Conservation (phyloP, 2,888 invertebrate genomes). For the Drosophila buzzatii region DNA sequence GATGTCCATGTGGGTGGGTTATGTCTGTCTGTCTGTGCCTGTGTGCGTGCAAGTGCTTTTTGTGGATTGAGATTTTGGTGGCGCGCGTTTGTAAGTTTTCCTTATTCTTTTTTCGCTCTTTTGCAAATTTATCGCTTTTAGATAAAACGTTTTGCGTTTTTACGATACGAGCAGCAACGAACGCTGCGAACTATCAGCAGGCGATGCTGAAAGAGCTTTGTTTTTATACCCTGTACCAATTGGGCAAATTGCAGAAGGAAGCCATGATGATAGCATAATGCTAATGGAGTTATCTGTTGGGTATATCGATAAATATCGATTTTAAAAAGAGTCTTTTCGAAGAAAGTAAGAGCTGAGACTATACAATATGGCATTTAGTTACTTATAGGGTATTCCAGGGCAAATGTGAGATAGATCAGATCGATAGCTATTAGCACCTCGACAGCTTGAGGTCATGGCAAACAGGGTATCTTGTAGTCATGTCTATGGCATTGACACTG, state of each 20-base stretch:
- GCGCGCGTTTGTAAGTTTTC: constrained; percentile 32
- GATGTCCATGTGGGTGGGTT: constrained; percentile 40
- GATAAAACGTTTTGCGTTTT: constrained; percentile 79
- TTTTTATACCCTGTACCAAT: constrained; percentile 19
- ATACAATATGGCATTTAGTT: neutral
- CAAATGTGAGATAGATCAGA: no score
- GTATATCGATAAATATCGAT: constrained; percentile 3
- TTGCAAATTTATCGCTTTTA: constrained; percentile 78
- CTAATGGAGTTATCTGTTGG: neutral
- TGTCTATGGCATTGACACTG: neutral
- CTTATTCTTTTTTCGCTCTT: constrained; percentile 39
- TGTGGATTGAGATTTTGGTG: constrained; percentile 31
- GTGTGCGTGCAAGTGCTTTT: constrained; percentile 11
- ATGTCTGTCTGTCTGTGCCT: constrained; percentile 34
- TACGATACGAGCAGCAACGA: constrained; percentile 69
- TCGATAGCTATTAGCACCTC: no score
- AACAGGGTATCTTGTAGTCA: neutral
- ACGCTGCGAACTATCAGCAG: constrained; percentile 56
- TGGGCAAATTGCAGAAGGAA: neutral
- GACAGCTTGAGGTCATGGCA: neutral
- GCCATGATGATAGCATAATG: neutral
- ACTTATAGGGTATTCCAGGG: neutral
- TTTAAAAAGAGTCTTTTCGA: neutral
- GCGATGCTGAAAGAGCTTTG: constrained; percentile 24
- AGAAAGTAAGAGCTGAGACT: neutral